Evolutionary conservation across 2,888 invertebrate species (phyloP), one percentile per base, ranked within the genome.

Genomic region (Congeria kusceri): DNA sequence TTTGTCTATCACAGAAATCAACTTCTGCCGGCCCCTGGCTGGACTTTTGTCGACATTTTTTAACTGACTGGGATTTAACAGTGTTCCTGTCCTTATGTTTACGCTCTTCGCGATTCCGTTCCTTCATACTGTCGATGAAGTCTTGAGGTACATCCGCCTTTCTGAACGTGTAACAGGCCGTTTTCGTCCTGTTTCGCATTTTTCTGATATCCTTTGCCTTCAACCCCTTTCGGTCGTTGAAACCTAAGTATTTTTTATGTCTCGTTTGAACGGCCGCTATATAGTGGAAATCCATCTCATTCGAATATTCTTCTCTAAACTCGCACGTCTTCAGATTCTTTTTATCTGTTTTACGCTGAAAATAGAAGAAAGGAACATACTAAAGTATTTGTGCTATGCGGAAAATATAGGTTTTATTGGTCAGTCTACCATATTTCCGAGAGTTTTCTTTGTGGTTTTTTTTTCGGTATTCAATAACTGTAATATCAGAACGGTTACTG

Each of bases 101-200:
- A 39, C 13, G 9, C 39, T 39, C 13, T 15, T 39, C 9, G 39
- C 39, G 3, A 7, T 39, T 39, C 5, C 39, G 39, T 39, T 39
- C 39, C 11, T 39, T 39, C 11, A 39, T 7, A 15, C 39, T 39
- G 15, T 39, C 39, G 15, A 39, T 39, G 15, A 13, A 39, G 11
- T 25, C 25, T 46, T 20, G 44, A 23, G 20, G 25, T 56, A 27
- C 53, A 29, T 53, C 39, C 15, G 68, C 15, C 58, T 81, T 81
- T 74, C 67, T 56, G 64, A 81, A 81, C 32, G 63, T 77, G 61
- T 67, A 77, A 74, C 81, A 81, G 15, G 74, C 64, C 57, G 62
- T 62, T 27, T 77, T 74, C 62, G 53, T 66, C 44, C n/a, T 56
- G 44, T 74, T 13, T 44, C 75, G 70, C 62, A 59, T 66, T 47